Percentiles rank a stretch among this genome's conserved stretches.
These are phyloP conservation scores for Chydorus sphaericus DNA, from an alignment of 2,888 invertebrate species.

Conservation along the genomic window DNA sequence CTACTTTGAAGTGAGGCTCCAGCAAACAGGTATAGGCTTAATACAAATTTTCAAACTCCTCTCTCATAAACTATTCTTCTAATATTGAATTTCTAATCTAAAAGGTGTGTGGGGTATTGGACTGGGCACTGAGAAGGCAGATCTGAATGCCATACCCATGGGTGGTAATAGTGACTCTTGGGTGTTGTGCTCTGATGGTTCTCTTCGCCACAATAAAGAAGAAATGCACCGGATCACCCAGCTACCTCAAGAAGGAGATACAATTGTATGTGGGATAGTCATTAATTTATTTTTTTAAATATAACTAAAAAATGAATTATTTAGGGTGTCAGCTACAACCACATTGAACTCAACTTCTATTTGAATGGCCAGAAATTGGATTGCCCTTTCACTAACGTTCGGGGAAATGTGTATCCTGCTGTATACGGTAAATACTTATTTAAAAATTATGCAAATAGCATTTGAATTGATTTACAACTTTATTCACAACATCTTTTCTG, in stretches of 20 bases:
- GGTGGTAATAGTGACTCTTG: slow-evolving; percentile 82
- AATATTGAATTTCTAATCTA: slow-evolving; percentile 9
- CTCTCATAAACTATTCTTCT: not conserved
- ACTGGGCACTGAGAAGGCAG: slow-evolving; percentile 71
- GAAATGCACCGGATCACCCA: slow-evolving; percentile 49
- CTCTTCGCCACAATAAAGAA: slow-evolving; percentile 67
- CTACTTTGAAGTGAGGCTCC: slow-evolving; percentile 95
- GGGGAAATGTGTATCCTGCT: slow-evolving; percentile 79
- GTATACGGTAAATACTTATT: slow-evolving; percentile 76
- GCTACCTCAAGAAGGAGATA: slow-evolving; percentile 79
- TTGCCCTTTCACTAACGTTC: slow-evolving; percentile 69
- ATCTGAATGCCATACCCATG: slow-evolving; percentile 72
- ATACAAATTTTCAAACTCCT: not conserved
- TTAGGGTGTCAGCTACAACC: slow-evolving; percentile 85
- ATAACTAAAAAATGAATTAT: too few species aligned
- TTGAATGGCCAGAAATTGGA: slow-evolving; percentile 80
- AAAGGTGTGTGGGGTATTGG: slow-evolving; percentile 80
- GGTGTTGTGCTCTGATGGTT: slow-evolving; percentile 82
- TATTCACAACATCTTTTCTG: not conserved
- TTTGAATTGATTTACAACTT: not conserved
- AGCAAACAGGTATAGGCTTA: slow-evolving; percentile 62
- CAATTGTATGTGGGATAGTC: slow-evolving; percentile 41
- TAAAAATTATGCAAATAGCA: not conserved
- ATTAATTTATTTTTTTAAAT: slow-evolving; percentile 8
- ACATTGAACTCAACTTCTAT: slow-evolving; percentile 87